These are phyloP conservation scores for Tipula lateralis DNA, from an alignment of 2,888 invertebrate species.

Conservation along the genomic window DNA sequence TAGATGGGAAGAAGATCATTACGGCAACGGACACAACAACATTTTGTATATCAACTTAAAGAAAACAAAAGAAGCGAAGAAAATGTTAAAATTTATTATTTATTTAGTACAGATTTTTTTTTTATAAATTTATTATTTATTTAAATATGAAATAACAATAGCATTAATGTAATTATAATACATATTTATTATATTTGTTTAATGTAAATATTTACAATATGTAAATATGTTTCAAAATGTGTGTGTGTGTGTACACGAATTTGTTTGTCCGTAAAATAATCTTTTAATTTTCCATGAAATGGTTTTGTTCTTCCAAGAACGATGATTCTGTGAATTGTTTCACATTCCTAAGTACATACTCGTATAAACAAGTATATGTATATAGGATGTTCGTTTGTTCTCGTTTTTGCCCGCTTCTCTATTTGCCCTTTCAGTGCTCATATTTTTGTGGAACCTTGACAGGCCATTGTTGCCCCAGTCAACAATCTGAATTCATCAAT, in stretches of 20 bases:
- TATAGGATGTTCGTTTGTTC: too few relatives aligned
- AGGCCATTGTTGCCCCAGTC: too few relatives aligned
- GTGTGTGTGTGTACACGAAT: neutral
- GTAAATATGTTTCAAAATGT: neutral
- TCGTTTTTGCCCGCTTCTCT: too few relatives aligned
- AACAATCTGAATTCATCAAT: too few relatives aligned
- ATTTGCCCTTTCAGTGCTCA: too few relatives aligned
- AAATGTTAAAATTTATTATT: constrained; percentile 1
- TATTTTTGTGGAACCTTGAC: too few relatives aligned
- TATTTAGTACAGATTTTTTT: neutral
- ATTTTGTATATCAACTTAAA: neutral
- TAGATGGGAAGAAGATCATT: constrained; percentile 13
- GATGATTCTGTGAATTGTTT: neutral
- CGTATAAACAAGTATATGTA: too few relatives aligned
- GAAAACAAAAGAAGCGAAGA: neutral
- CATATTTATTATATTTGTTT: neutral
- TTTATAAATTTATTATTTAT: neutral
- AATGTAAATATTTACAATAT: constrained; percentile 5
- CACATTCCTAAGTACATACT: neutral
- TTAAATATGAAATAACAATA: constrained; percentile 1
- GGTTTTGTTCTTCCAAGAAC: neutral
- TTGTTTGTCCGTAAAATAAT: neutral
- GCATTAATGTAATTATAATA: constrained; percentile 24
- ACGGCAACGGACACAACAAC: neutral
- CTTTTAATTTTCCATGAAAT: constrained; percentile 9